Conservation (phyloP, 2,888 invertebrate genomes). For the Pyrrhia umbra region DNA sequence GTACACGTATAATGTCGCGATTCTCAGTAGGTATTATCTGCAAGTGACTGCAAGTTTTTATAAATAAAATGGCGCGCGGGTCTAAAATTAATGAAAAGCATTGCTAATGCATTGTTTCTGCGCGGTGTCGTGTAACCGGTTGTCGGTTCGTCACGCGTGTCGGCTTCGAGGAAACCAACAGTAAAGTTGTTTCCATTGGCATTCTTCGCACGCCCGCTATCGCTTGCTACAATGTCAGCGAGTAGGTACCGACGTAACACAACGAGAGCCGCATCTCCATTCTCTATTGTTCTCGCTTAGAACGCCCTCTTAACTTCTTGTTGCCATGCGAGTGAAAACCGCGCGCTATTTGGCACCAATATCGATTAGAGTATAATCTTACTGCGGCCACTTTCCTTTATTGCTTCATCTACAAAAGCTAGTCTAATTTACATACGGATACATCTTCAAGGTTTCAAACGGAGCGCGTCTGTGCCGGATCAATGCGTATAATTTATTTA, state of each 20-base stretch:
- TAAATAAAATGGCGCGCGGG: conserved; percentile 71
- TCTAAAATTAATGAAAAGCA: conserved; percentile 82
- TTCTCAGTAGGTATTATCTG: conserved; percentile 63
- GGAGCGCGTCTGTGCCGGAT: conserved; percentile 77
- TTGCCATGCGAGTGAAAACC: conserved; percentile 74
- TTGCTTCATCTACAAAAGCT: conserved; percentile 71
- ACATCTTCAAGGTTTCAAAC: conserved; percentile 74
- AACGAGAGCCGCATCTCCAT: conserved; percentile 74
- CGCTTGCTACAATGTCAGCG: conserved; percentile 74
- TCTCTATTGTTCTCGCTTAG: conserved; percentile 72
- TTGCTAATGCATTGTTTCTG: conserved; percentile 83
- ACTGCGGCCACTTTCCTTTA: conserved; percentile 74
- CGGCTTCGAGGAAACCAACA: conserved; percentile 86
- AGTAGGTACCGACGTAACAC: conserved; percentile 65
- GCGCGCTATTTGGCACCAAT: conserved; percentile 70
- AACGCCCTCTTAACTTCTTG: conserved; percentile 63
- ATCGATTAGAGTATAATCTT: conserved; percentile 66
- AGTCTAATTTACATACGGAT: conserved; percentile 66
- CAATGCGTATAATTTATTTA: conserved; percentile 81
- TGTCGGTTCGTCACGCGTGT: conserved; percentile 83
- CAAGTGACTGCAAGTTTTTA: conserved; percentile 71
- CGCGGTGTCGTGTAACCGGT: conserved; percentile 84
- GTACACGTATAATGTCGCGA: conserved; percentile 61
- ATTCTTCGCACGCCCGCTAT: conserved; percentile 83
- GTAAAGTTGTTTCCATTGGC: conserved; percentile 83